Percentiles rank a stretch among this genome's conserved stretches.
phyloP scores from a whole-genome alignment of 2,113 vertebrate genomes.

The Axis porcinus region DNA sequence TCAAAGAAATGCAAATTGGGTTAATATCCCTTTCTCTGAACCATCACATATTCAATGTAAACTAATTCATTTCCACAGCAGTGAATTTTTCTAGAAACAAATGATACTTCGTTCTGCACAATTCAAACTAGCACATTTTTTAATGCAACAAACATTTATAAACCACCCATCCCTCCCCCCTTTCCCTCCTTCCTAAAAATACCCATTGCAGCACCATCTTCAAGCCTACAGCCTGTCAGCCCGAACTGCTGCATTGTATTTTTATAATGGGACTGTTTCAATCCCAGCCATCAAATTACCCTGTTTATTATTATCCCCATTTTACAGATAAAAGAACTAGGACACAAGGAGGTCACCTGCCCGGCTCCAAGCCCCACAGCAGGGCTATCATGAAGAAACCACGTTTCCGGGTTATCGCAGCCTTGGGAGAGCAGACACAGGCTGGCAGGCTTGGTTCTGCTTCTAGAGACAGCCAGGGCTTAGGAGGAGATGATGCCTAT shows the following conservation, averaged over 20 bases:
- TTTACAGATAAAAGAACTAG: conserved; percentile 75
- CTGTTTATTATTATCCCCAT: conserved; percentile 75
- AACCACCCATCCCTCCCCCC: conserved; percentile 55
- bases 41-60: conserved; percentile 75
- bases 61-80: conserved; percentile 78
- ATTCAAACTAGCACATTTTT: conserved; percentile 73
- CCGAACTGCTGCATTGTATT: conserved; percentile 64
- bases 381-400: not conserved
- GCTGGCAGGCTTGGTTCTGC: not conserved
- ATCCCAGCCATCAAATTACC: conserved; percentile 65
- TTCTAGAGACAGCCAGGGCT: not conserved
- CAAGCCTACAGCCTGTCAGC: conserved; percentile 61
- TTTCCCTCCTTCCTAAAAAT: conserved; percentile 72
- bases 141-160: conserved; percentile 70
- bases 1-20: conserved; percentile 75
- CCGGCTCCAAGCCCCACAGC: not conserved
- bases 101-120: conserved; percentile 70
- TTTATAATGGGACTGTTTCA: conserved; percentile 69
- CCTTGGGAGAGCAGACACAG: not conserved
- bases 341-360: conserved; percentile 53
- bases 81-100: conserved; percentile 77
- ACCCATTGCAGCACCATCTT: conserved; percentile 61
- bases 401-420: not conserved
- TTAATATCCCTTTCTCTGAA: conserved; percentile 77
- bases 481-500: not conserved